Evolutionary conservation across 2,888 invertebrate genomes (phyloP).

Genomic region (Sesia apiformis): DNA sequence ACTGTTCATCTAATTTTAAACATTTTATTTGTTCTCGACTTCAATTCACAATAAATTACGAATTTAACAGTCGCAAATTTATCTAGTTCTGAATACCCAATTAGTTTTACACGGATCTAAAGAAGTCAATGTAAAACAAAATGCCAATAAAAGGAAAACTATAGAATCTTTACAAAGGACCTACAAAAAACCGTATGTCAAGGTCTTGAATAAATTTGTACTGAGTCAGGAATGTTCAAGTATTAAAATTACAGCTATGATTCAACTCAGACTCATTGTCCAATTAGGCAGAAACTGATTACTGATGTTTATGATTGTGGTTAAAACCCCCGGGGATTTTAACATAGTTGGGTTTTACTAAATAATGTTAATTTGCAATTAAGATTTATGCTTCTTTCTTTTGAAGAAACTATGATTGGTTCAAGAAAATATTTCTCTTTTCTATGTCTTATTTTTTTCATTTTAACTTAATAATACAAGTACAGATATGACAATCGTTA

Average conservation of each 20-base stretch:
- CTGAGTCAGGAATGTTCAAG: conserved; percentile 33
- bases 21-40: too few relatives aligned
- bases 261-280: conserved; percentile 40
- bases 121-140: background rate
- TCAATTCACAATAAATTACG: too few relatives aligned
- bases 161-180: background rate
- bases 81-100: background rate
- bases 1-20: too few relatives aligned
- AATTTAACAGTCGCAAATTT: too few relatives aligned
- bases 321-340: background rate
- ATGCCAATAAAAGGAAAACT: background rate
- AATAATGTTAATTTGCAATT: too few relatives aligned
- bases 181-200: conserved; percentile 25
- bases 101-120: background rate
- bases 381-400: too few relatives aligned
- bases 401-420: too few relatives aligned
- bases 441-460: too few relatives aligned
- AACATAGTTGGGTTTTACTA: too few relatives aligned
- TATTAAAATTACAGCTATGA: conserved; percentile 14
- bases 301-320: background rate
- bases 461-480: too few relatives aligned
- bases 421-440: too few relatives aligned
- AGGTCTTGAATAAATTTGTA: conserved; percentile 34
- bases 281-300: conserved; percentile 9
- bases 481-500: too few relatives aligned